These are phyloP conservation scores for Melitaea athalia DNA, from an alignment of 2,888 invertebrate species.

Conservation along the genomic window DNA sequence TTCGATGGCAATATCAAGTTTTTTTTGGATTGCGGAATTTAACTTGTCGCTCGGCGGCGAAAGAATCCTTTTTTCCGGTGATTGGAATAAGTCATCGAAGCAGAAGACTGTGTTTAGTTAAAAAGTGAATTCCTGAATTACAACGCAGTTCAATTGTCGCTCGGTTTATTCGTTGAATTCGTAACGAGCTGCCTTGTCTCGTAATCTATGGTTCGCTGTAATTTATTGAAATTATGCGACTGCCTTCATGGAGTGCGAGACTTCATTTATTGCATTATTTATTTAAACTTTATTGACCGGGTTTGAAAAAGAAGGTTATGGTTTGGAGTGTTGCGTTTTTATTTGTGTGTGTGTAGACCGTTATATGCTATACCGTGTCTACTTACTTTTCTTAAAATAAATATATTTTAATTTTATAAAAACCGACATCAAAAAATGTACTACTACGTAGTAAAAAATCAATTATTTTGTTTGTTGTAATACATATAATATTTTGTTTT, in stretches of 20 bases:
- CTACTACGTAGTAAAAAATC: too few species aligned
- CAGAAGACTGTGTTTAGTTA: constrained; percentile 35
- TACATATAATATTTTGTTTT: too few species aligned
- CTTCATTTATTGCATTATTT: neutral
- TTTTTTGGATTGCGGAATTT: constrained; percentile 30
- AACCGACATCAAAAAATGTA: too few species aligned
- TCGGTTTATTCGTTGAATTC: constrained; percentile 43
- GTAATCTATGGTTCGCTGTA: constrained; percentile 26
- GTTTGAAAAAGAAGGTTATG: too few species aligned
- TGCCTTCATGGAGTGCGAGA: neutral
- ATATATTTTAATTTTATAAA: too few species aligned
- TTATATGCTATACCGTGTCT: too few species aligned
- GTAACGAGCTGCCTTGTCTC: constrained; percentile 41
- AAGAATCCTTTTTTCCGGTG: constrained; percentile 28
- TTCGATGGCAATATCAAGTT: constrained; percentile 29
- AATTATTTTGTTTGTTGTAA: too few species aligned
- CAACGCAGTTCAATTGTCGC: constrained; percentile 31
- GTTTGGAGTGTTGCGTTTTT: too few species aligned
- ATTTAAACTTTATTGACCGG: neutral
- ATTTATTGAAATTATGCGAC: neutral
- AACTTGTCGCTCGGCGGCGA: constrained; percentile 17
- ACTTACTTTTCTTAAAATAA: too few species aligned
- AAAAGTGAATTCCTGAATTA: constrained; percentile 28
- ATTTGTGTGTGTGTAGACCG: too few species aligned
- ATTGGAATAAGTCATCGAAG: constrained; percentile 37